These are phyloP conservation scores for Sternarchorhynchus goeldii DNA, from an alignment of 2,797 vertebrate species.

Conservation along the genomic window DNA sequence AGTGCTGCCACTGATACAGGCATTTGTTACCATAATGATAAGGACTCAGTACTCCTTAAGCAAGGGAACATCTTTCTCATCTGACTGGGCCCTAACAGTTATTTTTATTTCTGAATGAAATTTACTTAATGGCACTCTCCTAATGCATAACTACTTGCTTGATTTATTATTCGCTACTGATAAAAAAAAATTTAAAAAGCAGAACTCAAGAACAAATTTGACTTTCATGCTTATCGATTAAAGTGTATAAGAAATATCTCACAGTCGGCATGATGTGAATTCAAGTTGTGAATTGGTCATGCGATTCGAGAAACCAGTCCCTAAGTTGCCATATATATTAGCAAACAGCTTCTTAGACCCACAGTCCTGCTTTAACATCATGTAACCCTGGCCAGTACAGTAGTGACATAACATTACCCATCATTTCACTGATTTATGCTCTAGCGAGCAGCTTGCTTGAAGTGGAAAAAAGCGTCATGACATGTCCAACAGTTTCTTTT, in stretches of 20 bases:
- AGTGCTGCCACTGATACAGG: conserved; percentile 49
- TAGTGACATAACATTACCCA: conserved; percentile 32
- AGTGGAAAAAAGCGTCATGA: conserved; percentile 71
- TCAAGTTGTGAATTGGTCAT: too few species aligned
- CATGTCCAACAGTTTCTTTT: conserved; percentile 68
- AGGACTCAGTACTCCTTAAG: conserved; percentile 23
- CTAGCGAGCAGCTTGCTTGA: conserved; percentile 57
- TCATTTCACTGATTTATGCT: conserved; percentile 70
- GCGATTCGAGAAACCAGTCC: too few species aligned
- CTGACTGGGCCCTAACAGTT: not conserved
- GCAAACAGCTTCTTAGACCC: not conserved
- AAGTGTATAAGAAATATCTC: too few species aligned
- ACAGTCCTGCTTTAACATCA: not conserved
- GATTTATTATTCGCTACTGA: too few species aligned
- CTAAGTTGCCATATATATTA: not conserved
- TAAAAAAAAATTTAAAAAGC: too few species aligned
- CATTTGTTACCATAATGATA: conserved; percentile 20
- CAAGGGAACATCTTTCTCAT: conserved; percentile 19
- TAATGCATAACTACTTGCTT: too few species aligned
- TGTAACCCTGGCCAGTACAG: not conserved
- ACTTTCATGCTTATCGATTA: too few species aligned
- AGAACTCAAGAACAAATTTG: too few species aligned
- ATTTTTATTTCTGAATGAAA: not conserved
- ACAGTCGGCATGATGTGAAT: too few species aligned
- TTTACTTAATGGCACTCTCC: too few species aligned